phyloP scores from a whole-genome alignment of 2,113 vertebrate species.

The Carollia perspicillata region DNA sequence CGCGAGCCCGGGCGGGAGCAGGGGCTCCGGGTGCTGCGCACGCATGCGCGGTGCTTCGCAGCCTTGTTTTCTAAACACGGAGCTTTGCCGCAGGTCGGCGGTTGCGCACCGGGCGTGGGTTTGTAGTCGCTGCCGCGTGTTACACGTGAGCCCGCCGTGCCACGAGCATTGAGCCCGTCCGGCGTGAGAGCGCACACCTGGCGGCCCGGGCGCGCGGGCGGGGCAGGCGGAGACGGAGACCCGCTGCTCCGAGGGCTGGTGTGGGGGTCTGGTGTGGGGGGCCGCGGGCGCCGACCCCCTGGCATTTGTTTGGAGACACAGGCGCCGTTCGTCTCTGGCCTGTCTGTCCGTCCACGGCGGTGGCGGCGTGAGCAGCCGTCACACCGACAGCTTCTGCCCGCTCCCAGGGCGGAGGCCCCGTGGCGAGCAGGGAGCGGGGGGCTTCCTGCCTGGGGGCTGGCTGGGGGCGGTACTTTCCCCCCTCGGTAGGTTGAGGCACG shows the following conservation, averaged over 20 bases:
- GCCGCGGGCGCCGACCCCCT: neutral
- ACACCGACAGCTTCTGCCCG: neutral
- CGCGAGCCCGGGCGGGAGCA: constrained; percentile 84
- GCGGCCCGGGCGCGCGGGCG: neutral
- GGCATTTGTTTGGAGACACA: fast-evolving
- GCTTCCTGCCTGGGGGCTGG: neutral
- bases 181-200: constrained; percentile 52
- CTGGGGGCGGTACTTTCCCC: neutral
- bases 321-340: neutral
- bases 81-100: constrained; percentile 86
- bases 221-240: neutral
- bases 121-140: constrained; percentile 79
- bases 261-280: fast-evolving
- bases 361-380: neutral
- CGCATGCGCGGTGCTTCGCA: constrained; percentile 87
- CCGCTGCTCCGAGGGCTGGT: fast-evolving
- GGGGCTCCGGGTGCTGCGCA: constrained; percentile 79
- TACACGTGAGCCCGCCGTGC: constrained; percentile 78
- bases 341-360: neutral
- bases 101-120: constrained; percentile 82
- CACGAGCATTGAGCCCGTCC: constrained; percentile 80
- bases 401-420: neutral
- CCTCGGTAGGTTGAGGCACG: neutral
- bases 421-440: fast-evolving
- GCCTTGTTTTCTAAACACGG: constrained; percentile 90